A percentile compares a stretch with the other conserved stretches of the same genome.
phyloP scores from a whole-genome alignment of 2,797 vertebrate species.

The Anguilla marmorata region DNA sequence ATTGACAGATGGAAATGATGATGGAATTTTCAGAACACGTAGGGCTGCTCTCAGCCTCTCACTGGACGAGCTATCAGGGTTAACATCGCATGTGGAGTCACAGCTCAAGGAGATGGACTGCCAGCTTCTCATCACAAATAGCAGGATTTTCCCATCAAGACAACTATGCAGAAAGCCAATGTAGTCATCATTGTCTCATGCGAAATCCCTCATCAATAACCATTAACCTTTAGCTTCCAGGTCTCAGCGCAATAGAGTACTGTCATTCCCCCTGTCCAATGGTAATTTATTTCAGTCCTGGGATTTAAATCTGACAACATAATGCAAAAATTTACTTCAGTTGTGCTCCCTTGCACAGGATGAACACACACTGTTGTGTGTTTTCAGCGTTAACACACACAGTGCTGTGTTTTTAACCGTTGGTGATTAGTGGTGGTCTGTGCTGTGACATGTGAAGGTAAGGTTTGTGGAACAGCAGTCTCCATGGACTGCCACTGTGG shows the following conservation, averaged over 20 bases:
- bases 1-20: too few species aligned
- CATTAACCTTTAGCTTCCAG: not conserved
- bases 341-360: not conserved
- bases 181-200: not conserved
- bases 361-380: not conserved
- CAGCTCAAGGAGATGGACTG: not conserved
- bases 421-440: not conserved
- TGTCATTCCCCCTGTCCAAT: not conserved
- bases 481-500: not conserved
- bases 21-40: not conserved
- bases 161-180: not conserved
- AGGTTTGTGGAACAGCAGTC: not conserved
- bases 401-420: not conserved
- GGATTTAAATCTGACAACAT: not conserved
- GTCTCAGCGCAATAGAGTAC: not conserved
- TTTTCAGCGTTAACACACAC: not conserved
- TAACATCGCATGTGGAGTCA: not conserved
- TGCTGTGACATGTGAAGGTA: not conserved
- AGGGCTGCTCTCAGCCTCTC: not conserved
- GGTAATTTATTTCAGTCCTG: not conserved
- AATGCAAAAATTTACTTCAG: not conserved
- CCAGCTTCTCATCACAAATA: not conserved
- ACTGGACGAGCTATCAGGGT: not conserved
- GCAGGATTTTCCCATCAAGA: not conserved
- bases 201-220: not conserved